These are phyloP conservation scores for Motacilla tschutschensis DNA, from an alignment of 2,113 vertebrate species.

Conservation along the genomic window DNA sequence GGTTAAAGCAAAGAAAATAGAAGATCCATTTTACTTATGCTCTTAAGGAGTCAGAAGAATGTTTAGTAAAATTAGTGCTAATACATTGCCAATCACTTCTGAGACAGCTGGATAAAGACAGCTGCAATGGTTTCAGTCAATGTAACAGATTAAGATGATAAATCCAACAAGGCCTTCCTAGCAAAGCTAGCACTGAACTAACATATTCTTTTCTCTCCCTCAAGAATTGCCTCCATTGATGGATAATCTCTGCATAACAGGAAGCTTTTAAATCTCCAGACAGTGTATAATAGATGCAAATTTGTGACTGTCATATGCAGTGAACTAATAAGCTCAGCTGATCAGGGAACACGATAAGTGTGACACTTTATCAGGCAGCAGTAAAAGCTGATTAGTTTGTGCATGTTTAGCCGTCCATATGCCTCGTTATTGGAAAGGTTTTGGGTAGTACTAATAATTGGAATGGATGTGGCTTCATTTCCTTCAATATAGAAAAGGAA, in stretches of 20 bases:
- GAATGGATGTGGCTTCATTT: constrained; percentile 16
- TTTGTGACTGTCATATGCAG: constrained; percentile 21
- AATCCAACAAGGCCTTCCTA: constrained; percentile 30
- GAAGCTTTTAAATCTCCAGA: constrained; percentile 47
- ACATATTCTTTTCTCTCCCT: constrained; percentile 6
- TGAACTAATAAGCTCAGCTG: constrained; percentile 20
- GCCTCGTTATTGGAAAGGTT: constrained; percentile 13
- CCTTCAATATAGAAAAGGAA: background rate
- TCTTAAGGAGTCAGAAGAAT: constrained; percentile 30
- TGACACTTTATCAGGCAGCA: constrained; percentile 30
- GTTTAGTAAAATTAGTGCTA: constrained; percentile 36
- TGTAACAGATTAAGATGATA: constrained; percentile 40
- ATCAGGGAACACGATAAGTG: constrained; percentile 31
- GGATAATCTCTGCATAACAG: constrained; percentile 28
- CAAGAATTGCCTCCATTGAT: constrained; percentile 34
- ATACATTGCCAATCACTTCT: background rate
- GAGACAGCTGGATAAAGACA: constrained; percentile 8
- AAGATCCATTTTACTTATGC: background rate
- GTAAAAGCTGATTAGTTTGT: constrained; percentile 55
- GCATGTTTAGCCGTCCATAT: constrained; percentile 35
- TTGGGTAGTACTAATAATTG: constrained; percentile 29
- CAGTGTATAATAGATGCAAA: constrained; percentile 50
- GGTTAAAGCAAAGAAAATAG: background rate
- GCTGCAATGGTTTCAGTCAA: constrained; percentile 10
- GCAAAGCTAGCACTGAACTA: background rate